These are phyloP conservation scores for Caradrina kadenii DNA, from an alignment of 2,888 invertebrate genomes.

Conservation along the genomic window DNA sequence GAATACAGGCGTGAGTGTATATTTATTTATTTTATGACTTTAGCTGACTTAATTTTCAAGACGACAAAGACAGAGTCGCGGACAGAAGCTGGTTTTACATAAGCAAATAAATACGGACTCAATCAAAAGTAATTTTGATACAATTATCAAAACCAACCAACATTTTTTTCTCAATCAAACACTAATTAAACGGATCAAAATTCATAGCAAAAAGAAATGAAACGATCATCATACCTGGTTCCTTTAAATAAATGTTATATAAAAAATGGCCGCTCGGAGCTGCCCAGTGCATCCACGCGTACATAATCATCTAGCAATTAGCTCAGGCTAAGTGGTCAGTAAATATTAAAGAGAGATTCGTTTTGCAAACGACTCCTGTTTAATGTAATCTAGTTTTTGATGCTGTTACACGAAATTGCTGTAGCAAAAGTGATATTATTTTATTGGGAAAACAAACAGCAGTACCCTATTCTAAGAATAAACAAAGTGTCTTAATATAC, in stretches of 20 bases:
- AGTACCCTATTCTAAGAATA: no score
- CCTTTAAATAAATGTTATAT: constrained; percentile 46
- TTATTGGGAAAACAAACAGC: no score
- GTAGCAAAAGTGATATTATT: background rate
- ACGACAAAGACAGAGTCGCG: no score
- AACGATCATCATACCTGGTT: constrained; percentile 10
- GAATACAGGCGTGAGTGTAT: no score
- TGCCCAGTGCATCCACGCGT: constrained; percentile 35
- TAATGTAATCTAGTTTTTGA: constrained; percentile 24
- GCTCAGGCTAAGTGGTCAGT: constrained; percentile 31
- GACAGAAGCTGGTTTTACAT: no score
- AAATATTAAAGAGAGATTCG: constrained; percentile 45
- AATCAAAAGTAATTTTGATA: no score
- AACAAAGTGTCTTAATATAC: no score
- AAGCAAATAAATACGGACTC: no score
- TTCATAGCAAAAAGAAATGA: constrained; percentile 26
- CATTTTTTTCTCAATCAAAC: background rate
- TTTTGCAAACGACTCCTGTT: constrained; percentile 47
- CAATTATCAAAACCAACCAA: background rate
- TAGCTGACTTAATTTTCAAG: no score
- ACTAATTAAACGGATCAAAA: constrained; percentile 18
- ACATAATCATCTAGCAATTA: constrained; percentile 49
- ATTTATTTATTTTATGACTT: no score
- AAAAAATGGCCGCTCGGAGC: constrained; percentile 24
- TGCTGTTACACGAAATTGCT: constrained; percentile 13